Evolutionary conservation across 1,140 invertebrate genomes (phyloP).

Genomic region (Drosophila asahinai): DNA sequence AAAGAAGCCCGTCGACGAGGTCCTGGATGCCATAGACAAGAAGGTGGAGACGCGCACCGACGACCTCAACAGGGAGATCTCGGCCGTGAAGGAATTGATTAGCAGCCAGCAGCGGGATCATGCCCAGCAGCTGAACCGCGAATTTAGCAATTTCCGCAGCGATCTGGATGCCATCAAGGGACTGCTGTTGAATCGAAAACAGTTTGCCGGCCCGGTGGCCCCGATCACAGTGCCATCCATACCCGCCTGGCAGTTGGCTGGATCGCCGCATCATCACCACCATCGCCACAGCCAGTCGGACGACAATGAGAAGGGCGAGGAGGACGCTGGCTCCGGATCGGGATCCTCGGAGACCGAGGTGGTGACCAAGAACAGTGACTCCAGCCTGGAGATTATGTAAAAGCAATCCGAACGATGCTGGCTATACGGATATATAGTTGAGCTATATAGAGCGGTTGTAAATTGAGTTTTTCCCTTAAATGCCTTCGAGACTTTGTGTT

Average conservation of each 20-base stretch:
- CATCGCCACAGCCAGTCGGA: slow-evolving; percentile 73
- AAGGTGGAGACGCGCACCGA: slow-evolving; percentile 88
- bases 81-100: slow-evolving; percentile 85
- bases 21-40: slow-evolving; percentile 88
- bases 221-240: slow-evolving; percentile 89
- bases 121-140: slow-evolving; percentile 87
- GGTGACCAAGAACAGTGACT: slow-evolving; percentile 89
- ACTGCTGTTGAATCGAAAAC: slow-evolving; percentile 91
- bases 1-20: slow-evolving; percentile 87
- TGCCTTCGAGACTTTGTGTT: slow-evolving; percentile 25
- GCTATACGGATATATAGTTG: slow-evolving; percentile 27
- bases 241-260: slow-evolving; percentile 90
- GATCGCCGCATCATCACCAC: slow-evolving; percentile 69
- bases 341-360: slow-evolving; percentile 89
- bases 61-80: slow-evolving; percentile 87
- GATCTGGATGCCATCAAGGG: slow-evolving; percentile 92
- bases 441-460: slow-evolving; percentile 29
- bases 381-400: slow-evolving; percentile 89
- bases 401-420: slow-evolving; percentile 42
- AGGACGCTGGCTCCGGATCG: slow-evolving; percentile 86
- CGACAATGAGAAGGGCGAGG: slow-evolving; percentile 81
- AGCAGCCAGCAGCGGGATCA: slow-evolving; percentile 85
- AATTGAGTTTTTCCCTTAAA: slow-evolving; percentile 35
- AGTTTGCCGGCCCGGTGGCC: slow-evolving; percentile 88
- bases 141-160: slow-evolving; percentile 90